Evolutionary conservation across 2,888 invertebrate genomes (phyloP).

Genomic region (Acrobeloides nanus): DNA sequence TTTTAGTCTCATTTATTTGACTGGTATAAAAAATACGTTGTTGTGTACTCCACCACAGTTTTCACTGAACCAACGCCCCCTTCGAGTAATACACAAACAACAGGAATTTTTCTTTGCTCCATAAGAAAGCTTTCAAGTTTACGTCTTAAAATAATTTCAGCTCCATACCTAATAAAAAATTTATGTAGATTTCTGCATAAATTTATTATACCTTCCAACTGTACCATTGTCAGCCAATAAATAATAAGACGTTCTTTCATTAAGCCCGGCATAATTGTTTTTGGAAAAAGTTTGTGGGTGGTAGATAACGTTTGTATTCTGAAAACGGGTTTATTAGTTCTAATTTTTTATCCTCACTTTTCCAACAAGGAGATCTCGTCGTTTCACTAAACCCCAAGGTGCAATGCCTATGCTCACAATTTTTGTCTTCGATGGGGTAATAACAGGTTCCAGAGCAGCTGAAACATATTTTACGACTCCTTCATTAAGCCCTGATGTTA

Average conservation of each 20-base stretch:
- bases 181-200: background rate
- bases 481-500: slow-evolving; percentile 64
- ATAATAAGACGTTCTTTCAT: slow-evolving; percentile 93
- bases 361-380: slow-evolving; percentile 41
- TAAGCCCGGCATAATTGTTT: slow-evolving; percentile 60
- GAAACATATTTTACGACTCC: slow-evolving; percentile 94
- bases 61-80: slow-evolving; percentile 94
- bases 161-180: slow-evolving; percentile 55
- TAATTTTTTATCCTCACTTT: no score
- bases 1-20: slow-evolving; percentile 65
- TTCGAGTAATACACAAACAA: slow-evolving; percentile 92
- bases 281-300: slow-evolving; percentile 38
- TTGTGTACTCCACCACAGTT: slow-evolving; percentile 90
- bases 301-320: slow-evolving; percentile 41
- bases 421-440: slow-evolving; percentile 55
- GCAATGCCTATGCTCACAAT: slow-evolving; percentile 92
- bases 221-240: slow-evolving; percentile 94
- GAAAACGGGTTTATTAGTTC: slow-evolving; percentile 3
- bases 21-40: slow-evolving; percentile 56
- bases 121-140: slow-evolving; percentile 86
- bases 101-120: slow-evolving; percentile 68
- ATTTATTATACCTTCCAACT: slow-evolving; percentile 61
- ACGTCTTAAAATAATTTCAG: slow-evolving; percentile 81
- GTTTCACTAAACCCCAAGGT: slow-evolving; percentile 81
- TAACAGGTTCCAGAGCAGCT: slow-evolving; percentile 63